Base-by-base conservation (phyloP, 2,113 vertebrate genomes). In the Stercorarius parasiticus region DNA sequence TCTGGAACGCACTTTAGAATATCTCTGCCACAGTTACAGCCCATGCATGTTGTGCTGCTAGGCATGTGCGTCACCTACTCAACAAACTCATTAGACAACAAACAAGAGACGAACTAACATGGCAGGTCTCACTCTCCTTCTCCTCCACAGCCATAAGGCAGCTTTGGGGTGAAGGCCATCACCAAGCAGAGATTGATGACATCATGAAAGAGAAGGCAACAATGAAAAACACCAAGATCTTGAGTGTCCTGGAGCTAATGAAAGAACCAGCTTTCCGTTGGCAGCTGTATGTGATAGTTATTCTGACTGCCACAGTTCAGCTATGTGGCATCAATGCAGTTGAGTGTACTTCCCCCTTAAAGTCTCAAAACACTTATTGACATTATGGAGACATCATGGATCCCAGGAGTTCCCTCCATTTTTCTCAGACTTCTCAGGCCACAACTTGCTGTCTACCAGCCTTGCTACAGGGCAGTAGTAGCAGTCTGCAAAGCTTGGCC, bases 321-420 rank as follows among this genome's bases (percentile, higher is more conserved):
- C 97, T 99, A 16, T 98, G 98, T 94, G 99, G 99, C 95, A 98
- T 98, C 96, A 98, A 98, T 67, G 98, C 98, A 88, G 99, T 99
- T 97, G 97, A 97, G 97, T 97, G 69, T 7, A 36, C 55, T 90
- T 92, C 13, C 36, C 77, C 65, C 40, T 78, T 82, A 5, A 72
- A 92, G 50, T 40, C 88, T 80, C 80, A 67, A 40, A 91, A 52
- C 26, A 66, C 34, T 45, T 82, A 71, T 2, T 62, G 66, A 72
- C 21, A 81, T 71, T 38, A 61, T 79, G 40, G 18, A 90, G 50
- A 45, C 8, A 66, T 16, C 19, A 26, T 13, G 30, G 74, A 45
- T 95, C 72, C 65, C 86, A 88, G 67, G 79, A 93, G 71, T 49
- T 81, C 52, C 18, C 13, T 52, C 40, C 23, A 9, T 70, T 88